These are phyloP conservation scores for Conops quadrifasciatus DNA, from an alignment of 2,888 invertebrate species.

Conservation along the genomic window DNA sequence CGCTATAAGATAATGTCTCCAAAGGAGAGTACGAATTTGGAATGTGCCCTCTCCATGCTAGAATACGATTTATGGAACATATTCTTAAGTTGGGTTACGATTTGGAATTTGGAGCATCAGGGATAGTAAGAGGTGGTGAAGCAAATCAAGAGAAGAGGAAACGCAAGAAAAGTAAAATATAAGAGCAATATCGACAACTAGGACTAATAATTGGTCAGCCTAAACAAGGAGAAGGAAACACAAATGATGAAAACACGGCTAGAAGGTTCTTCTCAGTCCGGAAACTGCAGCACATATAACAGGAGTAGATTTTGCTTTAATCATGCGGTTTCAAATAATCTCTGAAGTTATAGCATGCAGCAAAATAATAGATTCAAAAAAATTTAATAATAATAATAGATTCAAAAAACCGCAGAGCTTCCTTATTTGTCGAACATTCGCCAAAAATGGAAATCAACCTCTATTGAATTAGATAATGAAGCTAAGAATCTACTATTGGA, in stretches of 20 bases:
- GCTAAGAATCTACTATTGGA: too few species aligned
- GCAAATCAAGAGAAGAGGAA: neutral
- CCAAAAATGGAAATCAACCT: too few species aligned
- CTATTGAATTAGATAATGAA: too few species aligned
- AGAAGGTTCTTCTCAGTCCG: neutral
- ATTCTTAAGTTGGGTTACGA: constrained; percentile 4
- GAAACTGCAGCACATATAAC: neutral
- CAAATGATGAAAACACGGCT: neutral
- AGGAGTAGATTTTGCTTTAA: neutral
- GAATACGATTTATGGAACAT: constrained; percentile 6
- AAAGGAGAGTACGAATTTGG: neutral
- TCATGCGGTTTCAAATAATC: neutral
- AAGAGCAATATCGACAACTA: constrained; percentile 3
- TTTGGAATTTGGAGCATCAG: neutral
- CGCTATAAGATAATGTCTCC: neutral
- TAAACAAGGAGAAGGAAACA: constrained; percentile 6
- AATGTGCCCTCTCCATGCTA: neutral
- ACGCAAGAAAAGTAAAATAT: neutral
- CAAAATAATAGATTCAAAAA: neutral
- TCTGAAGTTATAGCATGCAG: neutral
- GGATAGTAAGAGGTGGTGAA: neutral
- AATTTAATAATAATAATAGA: too few species aligned
- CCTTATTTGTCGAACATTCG: too few species aligned
- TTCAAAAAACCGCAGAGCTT: too few species aligned
- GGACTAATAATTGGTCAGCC: neutral